Conservation (phyloP, 2,888 invertebrate genomes). For the Cordylochernes scorpioides region DNA sequence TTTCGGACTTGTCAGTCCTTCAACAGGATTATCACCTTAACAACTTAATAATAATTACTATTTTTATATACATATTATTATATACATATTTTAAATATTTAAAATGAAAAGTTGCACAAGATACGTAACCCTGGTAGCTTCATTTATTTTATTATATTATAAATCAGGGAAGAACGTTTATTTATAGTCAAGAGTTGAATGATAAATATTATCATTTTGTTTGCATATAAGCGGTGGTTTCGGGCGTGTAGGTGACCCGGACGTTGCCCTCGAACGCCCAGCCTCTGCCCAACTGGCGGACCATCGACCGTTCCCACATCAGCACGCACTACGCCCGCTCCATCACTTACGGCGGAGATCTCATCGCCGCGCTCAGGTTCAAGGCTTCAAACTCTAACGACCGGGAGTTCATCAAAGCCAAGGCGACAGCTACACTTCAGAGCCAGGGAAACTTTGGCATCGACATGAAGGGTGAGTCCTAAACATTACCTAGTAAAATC, state of each 20-base stretch:
- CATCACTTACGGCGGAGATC: conserved; percentile 10
- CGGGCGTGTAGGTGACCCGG: conserved; percentile 4
- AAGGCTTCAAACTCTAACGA: conserved; percentile 7
- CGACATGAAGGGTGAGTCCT: conserved; percentile 5
- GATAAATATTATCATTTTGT: too few relatives aligned
- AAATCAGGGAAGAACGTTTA: too few relatives aligned
- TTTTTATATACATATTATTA: too few relatives aligned
- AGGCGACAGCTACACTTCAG: conserved; percentile 6
- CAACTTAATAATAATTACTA: too few relatives aligned
- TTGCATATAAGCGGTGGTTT: neutral
- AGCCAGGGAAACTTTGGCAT: conserved; percentile 9
- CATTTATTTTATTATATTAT: too few relatives aligned
- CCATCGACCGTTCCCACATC: conserved; percentile 3
- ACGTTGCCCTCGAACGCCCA: conserved; percentile 8
- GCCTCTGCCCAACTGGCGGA: conserved; percentile 5
- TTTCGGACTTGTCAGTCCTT: too few relatives aligned
- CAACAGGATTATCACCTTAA: too few relatives aligned
- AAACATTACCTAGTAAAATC: neutral
- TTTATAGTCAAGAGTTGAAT: too few relatives aligned
- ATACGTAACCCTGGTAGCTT: too few relatives aligned
- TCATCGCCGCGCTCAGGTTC: conserved; percentile 9
- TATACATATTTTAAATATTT: too few relatives aligned
- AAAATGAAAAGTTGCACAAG: too few relatives aligned
- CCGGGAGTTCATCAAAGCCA: conserved; percentile 7
- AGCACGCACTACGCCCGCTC: conserved; percentile 9